These are phyloP conservation scores for Eristalinus sepulchralis DNA, from an alignment of 2,888 invertebrate genomes.

Conservation along the genomic window DNA sequence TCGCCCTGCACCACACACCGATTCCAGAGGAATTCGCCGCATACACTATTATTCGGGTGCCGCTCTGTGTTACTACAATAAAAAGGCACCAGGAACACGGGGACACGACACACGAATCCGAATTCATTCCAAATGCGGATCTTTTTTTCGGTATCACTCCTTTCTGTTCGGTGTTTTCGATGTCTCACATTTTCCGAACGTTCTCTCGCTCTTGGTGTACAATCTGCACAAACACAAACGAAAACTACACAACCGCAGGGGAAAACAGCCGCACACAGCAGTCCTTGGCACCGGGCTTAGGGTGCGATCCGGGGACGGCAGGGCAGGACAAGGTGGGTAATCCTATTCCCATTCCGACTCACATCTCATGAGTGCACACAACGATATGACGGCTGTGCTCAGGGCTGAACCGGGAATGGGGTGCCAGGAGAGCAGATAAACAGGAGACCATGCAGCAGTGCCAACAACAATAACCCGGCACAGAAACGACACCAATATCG, in stretches of 20 bases:
- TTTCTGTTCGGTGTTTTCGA: neutral
- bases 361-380: neutral
- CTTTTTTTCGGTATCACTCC: conserved; percentile 15
- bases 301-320: conserved; percentile 5
- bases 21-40: conserved; percentile 58
- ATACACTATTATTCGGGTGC: conserved; percentile 52
- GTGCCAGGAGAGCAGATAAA: conserved; percentile 19
- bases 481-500: conserved; percentile 8
- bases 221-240: conserved; percentile 55
- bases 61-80: conserved; percentile 53
- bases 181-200: conserved; percentile 59
- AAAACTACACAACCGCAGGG: conserved; percentile 66
- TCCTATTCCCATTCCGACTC: conserved; percentile 14
- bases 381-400: neutral
- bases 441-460: conserved; percentile 39
- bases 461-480: neutral
- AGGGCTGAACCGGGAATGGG: neutral
- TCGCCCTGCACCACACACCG: conserved; percentile 28
- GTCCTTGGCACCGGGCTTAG: neutral
- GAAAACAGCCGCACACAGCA: conserved; percentile 30
- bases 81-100: conserved; percentile 45
- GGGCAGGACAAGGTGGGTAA: conserved; percentile 36
- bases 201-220: conserved; percentile 55
- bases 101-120: conserved; percentile 53
- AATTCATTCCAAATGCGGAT: conserved; percentile 64